Evolutionary conservation across 2,888 invertebrate species (phyloP).

Genomic region (Candidula unifasciata): DNA sequence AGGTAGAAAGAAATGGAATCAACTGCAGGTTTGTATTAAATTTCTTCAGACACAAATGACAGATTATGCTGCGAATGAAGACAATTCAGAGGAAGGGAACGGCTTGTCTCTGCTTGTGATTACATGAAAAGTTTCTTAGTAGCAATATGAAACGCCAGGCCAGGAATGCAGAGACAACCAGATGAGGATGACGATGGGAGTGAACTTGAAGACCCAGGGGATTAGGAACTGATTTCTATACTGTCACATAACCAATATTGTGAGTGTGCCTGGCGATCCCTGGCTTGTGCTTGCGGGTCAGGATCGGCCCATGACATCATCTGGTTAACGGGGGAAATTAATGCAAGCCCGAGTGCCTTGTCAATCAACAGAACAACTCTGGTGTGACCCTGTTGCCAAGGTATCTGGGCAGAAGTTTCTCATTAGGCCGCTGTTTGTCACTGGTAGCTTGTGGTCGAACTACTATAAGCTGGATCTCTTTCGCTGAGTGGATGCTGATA

Average conservation of each 20-base stretch:
- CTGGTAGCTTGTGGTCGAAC: no score
- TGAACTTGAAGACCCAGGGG: neutral
- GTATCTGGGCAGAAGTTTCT: no score
- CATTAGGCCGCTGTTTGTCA: no score
- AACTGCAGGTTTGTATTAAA: neutral
- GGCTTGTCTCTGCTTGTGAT: neutral
- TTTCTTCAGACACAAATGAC: neutral
- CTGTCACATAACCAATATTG: neutral
- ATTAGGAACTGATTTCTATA: neutral
- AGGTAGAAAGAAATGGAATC: neutral
- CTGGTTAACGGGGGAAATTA: conserved; percentile 15
- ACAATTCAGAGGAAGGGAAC: neutral
- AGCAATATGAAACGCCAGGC: neutral
- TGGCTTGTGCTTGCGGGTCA: neutral
- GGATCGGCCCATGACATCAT: neutral
- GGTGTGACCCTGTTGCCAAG: no score
- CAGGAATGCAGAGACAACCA: no score
- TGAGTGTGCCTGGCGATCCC: neutral
- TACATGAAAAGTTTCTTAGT: neutral
- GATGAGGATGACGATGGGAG: no score
- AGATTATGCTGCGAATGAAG: neutral
- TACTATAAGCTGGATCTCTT: no score
- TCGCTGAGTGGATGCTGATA: no score
- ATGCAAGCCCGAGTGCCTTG: conserved; percentile 4
- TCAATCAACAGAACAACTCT: conserved; percentile 4